Evolutionary conservation across 2,888 invertebrate genomes (phyloP).

Genomic region (Clostera curtula): DNA sequence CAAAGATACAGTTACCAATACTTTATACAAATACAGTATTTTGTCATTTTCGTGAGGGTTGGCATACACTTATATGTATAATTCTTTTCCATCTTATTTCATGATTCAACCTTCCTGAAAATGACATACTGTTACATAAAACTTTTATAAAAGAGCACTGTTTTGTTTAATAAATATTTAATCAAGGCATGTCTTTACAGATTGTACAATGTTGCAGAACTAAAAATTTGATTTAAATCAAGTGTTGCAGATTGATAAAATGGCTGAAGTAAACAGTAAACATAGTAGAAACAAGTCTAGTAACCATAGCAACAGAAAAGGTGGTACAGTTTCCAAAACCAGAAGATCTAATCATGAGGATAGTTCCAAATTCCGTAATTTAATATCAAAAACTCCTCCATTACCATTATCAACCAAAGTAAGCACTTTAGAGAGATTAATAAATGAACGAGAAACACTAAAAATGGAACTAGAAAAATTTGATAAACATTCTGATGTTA

Average conservation of each 20-base stretch:
- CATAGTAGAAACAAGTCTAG: slow-evolving; percentile 28
- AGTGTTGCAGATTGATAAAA: slow-evolving; percentile 23
- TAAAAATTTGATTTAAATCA: slow-evolving; percentile 16
- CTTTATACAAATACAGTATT: slow-evolving; percentile 29
- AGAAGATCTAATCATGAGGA: slow-evolving; percentile 30
- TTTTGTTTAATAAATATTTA: slow-evolving; percentile 13
- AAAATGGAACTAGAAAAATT: slow-evolving; percentile 48
- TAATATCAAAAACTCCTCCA: slow-evolving; percentile 56
- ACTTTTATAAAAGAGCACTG: slow-evolving; percentile 13
- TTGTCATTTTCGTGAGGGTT: slow-evolving; percentile 53
- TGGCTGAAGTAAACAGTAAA: slow-evolving; percentile 40
- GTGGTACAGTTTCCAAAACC: slow-evolving; percentile 28
- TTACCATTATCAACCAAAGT: slow-evolving; percentile 42
- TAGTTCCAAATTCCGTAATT: slow-evolving; percentile 20
- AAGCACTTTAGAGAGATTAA: slow-evolving; percentile 47
- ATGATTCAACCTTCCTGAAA: slow-evolving; percentile 36
- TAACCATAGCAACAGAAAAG: slow-evolving; percentile 31
- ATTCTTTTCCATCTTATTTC: not conserved
- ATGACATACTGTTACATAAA: slow-evolving; percentile 21
- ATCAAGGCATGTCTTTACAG: slow-evolving; percentile 43
- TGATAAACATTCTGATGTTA: slow-evolving; percentile 25
- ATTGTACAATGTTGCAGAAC: slow-evolving; percentile 25
- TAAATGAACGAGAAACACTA: slow-evolving; percentile 49
- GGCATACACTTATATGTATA: slow-evolving; percentile 5
- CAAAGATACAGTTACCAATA: slow-evolving; percentile 61